Evolutionary conservation across 1,140 invertebrate species (phyloP), one percentile per base, ranked within the genome.

Genomic region (Brachionus asplanchnoidis): DNA sequence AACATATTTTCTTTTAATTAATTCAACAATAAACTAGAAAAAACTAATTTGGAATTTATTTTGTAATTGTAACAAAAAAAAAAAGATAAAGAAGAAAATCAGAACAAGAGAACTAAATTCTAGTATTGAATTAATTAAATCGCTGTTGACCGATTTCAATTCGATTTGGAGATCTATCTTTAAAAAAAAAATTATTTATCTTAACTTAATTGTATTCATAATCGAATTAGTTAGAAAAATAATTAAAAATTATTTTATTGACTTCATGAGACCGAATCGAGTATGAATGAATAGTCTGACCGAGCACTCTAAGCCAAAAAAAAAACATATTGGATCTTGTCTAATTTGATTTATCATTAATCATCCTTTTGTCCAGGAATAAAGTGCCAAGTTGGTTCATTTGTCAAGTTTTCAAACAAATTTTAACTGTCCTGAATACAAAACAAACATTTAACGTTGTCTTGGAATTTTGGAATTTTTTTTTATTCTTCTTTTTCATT

Each of bases 211-310:
- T 68, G 66, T 28, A 68, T 42, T 73, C 32, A 40, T 73, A 73
- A 73, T 73, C 40, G 40, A 42, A 73, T 73, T 73, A 73, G 17
- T 42, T 42, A 40, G 12, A 73, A 73, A 73, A 73, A 73, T 40
- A 40, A 73, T 40, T 73, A 40, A 60, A 60, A 44, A 8, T 44
- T 17, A 42, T 73, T 17, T 73, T 17, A 42, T 40, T 73, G n/a
- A 73, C 68, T 73, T 73, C 68, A 73, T 73, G 68, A 73, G 68
- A 73, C 32, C 68, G 68, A 73, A 73, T 42, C 68, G 36, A 40
- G 9, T 60, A 20, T 60, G 53, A 60, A 8, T 20, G 53, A 60
- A 23, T 60, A 23, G 53, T 60, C 53, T 20, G 8, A 60, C n/a
- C 17, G 20, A 23, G 53, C 53, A 60, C 53, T 60, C 17, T 20